Percentiles rank a stretch among this genome's conserved stretches.
phyloP scores from a whole-genome alignment of 2,113 vertebrate species.

The Saguinus imperator region DNA sequence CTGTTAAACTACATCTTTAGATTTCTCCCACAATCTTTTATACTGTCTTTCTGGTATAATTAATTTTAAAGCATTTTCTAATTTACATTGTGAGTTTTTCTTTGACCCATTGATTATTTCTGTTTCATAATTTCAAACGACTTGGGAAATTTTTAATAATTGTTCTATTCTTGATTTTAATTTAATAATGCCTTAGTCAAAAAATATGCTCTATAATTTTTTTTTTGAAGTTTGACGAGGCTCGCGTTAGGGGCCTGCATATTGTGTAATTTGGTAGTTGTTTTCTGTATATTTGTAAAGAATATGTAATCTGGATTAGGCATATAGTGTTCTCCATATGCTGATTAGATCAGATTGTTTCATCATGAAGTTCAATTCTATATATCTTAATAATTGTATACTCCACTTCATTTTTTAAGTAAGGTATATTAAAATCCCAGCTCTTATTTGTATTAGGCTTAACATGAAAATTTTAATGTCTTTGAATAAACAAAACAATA shows the following conservation, averaged over 20 bases:
- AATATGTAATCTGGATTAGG: background rate
- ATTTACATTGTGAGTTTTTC: background rate
- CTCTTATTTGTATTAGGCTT: background rate
- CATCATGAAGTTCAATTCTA: background rate
- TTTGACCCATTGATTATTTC: background rate
- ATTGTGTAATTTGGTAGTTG: background rate
- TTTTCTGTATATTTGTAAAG: background rate
- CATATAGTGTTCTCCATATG: background rate
- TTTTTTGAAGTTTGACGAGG: background rate
- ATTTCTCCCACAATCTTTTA: background rate
- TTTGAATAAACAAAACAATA: background rate
- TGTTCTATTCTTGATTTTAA: background rate
- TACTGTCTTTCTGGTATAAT: background rate
- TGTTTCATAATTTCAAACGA: background rate
- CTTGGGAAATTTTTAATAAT: background rate
- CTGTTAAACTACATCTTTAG: background rate
- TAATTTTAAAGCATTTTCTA: background rate
- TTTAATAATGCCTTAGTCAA: background rate
- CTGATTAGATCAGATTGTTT: background rate
- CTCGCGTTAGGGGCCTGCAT: background rate
- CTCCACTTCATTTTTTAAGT: background rate
- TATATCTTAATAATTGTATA: background rate
- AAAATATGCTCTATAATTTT: background rate
- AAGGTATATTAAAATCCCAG: background rate
- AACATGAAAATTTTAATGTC: background rate